Evolutionary conservation across 2,888 invertebrate species (phyloP), one percentile per base, ranked within the genome.

Genomic region (Taenaris catops): DNA sequence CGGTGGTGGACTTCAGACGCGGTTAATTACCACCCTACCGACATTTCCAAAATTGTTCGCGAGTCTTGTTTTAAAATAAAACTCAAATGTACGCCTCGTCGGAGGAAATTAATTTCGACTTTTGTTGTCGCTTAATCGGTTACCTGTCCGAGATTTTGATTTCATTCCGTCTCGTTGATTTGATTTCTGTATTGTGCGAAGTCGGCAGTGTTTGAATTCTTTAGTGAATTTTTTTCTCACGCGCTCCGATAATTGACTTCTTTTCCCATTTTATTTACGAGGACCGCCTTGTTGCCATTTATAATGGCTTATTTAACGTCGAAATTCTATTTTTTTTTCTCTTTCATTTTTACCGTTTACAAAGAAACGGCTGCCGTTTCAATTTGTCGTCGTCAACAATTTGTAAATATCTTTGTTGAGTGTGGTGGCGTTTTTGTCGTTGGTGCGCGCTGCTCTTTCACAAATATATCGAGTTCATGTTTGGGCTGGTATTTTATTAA

Each of bases 41-140:
- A n/a, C n/a, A 83, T 83, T 78, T 56, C 57, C 68, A 61, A 79
- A 81, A 75, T 79, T 79, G 74, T 76, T 80, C 66, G 51, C 54
- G 65, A 78, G 71, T 73, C 75, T 76, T 76, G 38, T 78, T 76
- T 73, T 49, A 72, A 72, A 76, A 72, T 72, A 71, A 75, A 79
- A 78, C 71, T 74, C 63, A 60, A 63, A 72, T 71, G 73, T 69
- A 71, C n/a, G n/a, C 73, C 67, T 71, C 71, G 62, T 69, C 69
- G 38, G 37, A 45, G 48, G 57, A 65, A 74, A 74, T 76, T 75
- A 74, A 78, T 72, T 79, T 78, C 52, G 63, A 61, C 65, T 67
- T 74, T 72, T 73, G 72, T 75, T 73, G 61, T 66, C 63, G 51
- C 55, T 53, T 68, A 74, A 79, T 73, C 69, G 69, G 64, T 67